Base-by-base conservation (phyloP, 2,888 invertebrate genomes). In the Cephus pulcher region DNA sequence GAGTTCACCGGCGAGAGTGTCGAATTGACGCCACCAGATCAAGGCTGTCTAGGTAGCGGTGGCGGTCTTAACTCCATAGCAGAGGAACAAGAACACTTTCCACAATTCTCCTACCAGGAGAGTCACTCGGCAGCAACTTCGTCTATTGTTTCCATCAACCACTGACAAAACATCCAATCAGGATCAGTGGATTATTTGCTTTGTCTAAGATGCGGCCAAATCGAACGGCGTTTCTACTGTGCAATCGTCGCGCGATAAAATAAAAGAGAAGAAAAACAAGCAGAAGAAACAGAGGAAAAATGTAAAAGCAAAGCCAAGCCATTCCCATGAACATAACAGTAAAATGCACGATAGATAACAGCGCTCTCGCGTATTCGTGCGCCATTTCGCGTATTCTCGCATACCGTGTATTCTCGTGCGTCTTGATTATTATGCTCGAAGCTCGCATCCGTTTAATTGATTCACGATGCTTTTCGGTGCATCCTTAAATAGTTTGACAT, bases 1-100 rank as follows among this genome's bases (percentile, higher is more conserved):
- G 98, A 98, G 93, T 99, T 99, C 93, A 99, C 99, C 4, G 98
- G 98, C 81, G 98, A 99, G 93, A 96, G 97, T 88, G 98, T 99
- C 23, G 97, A 98, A 92, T 93, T 99, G 86, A 99, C 99, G 81
- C 99, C 99, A 79, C 98, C 98, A 34, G 97, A 97, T 91, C 94
- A 94, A 84, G 93, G 90, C 23, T 84, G 84, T 35, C 81, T 88
- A n/a, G 86, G 88, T 33, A 89, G 88, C 79, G 91, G 91, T 15
- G 93, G 93, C 15, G 92, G 93, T n/a, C 90, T 95, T 75, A 93
- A 93, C 84, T 93, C 93, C 78, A 94, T 95, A 82, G 92, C 93
- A n/a, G 95, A 95, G 87, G 94, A 94, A 86, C 92, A 93, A 84
- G 94, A 94, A 74, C 94, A 95, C 89, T 95, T 95, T 90, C 93